Percentiles rank a stretch among this genome's conserved stretches.
phyloP scores from a whole-genome alignment of 2,797 vertebrate species.

The Megaceryle alcyon region DNA sequence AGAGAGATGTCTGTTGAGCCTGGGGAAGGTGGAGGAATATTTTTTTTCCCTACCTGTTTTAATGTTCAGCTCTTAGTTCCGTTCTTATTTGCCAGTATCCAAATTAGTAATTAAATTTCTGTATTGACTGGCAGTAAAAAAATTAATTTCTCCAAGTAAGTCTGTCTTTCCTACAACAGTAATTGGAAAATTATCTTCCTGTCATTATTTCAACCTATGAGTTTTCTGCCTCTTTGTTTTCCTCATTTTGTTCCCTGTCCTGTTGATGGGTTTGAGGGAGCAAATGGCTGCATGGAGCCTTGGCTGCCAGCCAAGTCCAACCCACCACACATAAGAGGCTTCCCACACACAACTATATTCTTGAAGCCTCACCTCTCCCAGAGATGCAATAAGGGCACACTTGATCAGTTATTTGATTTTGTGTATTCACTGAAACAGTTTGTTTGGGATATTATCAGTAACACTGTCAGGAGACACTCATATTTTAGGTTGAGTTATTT shows the following conservation, averaged over 20 bases:
- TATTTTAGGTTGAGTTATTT: not conserved
- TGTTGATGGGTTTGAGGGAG: not conserved
- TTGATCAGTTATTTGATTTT: not conserved
- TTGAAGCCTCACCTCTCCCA: not conserved
- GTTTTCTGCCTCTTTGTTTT: not conserved
- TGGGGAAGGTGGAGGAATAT: not conserved
- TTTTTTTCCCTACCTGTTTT: not conserved
- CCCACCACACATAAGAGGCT: not conserved
- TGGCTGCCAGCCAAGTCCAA: not conserved
- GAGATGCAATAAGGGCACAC: not conserved
- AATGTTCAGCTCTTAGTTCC: rapidly evolving
- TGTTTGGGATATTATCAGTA: not conserved
- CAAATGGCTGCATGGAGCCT: rapidly evolving
- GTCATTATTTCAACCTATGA: not conserved
- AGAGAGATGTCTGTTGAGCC: not conserved
- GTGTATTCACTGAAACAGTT: not conserved
- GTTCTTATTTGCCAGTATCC: not conserved
- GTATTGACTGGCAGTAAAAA: not conserved
- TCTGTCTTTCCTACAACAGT: not conserved
- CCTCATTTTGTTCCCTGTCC: not conserved
- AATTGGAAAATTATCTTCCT: not conserved
- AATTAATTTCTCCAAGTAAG: not conserved
- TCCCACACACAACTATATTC: not conserved
- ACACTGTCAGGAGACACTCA: not conserved
- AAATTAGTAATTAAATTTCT: not conserved